Percentiles rank a stretch among this genome's conserved stretches.
Conservation (phyloP, 2,113 vertebrate species). For the Gorsachius goisagi region DNA sequence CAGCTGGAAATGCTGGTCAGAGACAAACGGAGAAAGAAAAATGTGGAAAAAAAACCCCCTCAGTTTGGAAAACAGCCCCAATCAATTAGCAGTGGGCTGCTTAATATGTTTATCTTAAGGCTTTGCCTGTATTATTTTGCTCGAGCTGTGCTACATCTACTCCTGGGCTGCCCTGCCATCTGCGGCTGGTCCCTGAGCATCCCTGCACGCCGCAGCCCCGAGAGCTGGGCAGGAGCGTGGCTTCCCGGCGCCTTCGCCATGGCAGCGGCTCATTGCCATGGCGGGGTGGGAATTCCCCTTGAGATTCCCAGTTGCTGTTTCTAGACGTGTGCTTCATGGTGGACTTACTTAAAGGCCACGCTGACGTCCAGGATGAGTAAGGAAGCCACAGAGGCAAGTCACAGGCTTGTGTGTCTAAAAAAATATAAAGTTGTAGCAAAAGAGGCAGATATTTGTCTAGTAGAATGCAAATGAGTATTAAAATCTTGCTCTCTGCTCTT, state of each 20-base stretch:
- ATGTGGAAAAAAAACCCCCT: background rate
- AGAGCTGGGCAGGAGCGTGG: background rate
- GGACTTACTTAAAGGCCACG: background rate
- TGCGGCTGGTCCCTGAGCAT: background rate
- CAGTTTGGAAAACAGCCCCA: background rate
- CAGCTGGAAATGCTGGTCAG: background rate
- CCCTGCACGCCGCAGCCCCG: background rate
- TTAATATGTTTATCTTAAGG: background rate
- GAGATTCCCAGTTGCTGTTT: background rate
- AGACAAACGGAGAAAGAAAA: background rate
- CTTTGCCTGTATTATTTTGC: background rate
- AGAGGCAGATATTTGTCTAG: background rate
- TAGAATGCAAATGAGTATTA: background rate
- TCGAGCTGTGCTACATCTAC: too few relatives aligned
- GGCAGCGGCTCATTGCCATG: background rate
- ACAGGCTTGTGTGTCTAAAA: background rate
- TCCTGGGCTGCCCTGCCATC: background rate
- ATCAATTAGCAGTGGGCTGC: background rate
- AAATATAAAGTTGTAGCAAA: background rate
- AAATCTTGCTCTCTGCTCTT: background rate
- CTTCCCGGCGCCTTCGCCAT: background rate
- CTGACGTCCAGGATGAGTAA: background rate
- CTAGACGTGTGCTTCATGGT: background rate
- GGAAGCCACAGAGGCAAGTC: background rate
- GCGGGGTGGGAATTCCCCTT: background rate